Evolutionary conservation across 2,888 invertebrate genomes (phyloP).

Genomic region (Tillus elongatus): DNA sequence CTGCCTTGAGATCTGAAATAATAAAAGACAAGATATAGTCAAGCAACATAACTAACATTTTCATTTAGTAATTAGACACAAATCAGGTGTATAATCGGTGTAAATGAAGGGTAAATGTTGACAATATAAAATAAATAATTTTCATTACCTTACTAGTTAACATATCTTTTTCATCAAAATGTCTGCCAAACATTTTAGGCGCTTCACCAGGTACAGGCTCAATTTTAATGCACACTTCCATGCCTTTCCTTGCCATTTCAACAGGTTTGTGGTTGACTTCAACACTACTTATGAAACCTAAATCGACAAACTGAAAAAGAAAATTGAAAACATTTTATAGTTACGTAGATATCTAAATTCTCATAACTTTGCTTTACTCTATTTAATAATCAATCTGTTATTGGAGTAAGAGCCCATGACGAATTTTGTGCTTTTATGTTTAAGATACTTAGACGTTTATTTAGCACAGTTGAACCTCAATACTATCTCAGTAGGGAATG

Average conservation of each 20-base stretch:
- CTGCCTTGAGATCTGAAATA: slow-evolving; percentile 84
- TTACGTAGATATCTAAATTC: no score
- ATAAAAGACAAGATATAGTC: slow-evolving; percentile 28
- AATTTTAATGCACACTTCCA: slow-evolving; percentile 94
- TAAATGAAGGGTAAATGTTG: no score
- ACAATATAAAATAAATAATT: no score
- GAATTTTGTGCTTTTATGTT: no score
- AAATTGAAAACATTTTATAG: slow-evolving; percentile 9
- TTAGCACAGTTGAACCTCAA: no score
- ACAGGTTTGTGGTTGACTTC: slow-evolving; percentile 93
- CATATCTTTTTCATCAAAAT: slow-evolving; percentile 94
- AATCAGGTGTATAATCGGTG: no score
- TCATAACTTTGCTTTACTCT: no score
- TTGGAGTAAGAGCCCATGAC: no score
- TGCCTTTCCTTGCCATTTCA: slow-evolving; percentile 90
- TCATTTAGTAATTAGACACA: no score
- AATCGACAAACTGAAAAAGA: slow-evolving; percentile 73
- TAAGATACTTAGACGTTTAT: no score
- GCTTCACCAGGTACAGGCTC: slow-evolving; percentile 96
- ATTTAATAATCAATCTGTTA: no score
- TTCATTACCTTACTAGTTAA: slow-evolving; percentile 88
- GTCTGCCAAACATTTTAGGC: slow-evolving; percentile 96
- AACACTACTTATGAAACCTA: slow-evolving; percentile 91
- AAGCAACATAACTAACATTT: neutral
- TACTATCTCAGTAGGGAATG: no score